These are phyloP conservation scores for Poecilus cupreus DNA, from an alignment of 2,888 invertebrate genomes.

Conservation along the genomic window DNA sequence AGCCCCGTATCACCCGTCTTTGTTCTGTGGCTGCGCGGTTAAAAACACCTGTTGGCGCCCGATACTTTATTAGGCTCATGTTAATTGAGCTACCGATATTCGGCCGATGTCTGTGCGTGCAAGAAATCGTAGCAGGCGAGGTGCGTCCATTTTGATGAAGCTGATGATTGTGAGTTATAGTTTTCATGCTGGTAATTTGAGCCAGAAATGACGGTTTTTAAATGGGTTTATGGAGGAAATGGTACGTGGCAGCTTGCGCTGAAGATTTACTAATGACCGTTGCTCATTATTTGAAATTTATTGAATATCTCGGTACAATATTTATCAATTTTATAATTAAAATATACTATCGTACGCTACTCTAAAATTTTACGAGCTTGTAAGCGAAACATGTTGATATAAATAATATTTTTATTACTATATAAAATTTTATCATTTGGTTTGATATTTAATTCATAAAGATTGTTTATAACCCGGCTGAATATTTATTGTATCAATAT, in stretches of 20 bases:
- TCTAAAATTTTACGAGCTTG: no score
- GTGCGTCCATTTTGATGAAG: background rate
- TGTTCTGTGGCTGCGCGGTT: conserved; percentile 36
- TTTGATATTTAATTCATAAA: no score
- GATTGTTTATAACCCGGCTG: no score
- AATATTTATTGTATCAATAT: no score
- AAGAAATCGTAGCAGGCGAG: conserved; percentile 39
- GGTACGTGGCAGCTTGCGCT: background rate
- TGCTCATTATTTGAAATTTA: background rate
- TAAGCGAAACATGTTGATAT: no score
- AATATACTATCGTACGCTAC: no score
- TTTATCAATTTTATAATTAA: no score
- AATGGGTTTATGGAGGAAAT: conserved; percentile 37
- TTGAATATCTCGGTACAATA: background rate
- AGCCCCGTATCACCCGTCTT: background rate
- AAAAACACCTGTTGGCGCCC: conserved; percentile 66
- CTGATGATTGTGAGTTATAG: conserved; percentile 51
- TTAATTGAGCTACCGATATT: conserved; percentile 66
- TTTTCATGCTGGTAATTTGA: conserved; percentile 49
- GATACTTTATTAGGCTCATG: conserved; percentile 68
- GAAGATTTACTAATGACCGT: background rate
- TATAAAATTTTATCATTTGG: no score
- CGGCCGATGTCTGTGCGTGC: conserved; percentile 47
- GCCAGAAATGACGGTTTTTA: conserved; percentile 51
- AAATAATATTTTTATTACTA: no score